Evolutionary conservation across 2,113 vertebrate species (phyloP), one percentile per base, ranked within the genome.

Genomic region (Arvicanthis niloticus): DNA sequence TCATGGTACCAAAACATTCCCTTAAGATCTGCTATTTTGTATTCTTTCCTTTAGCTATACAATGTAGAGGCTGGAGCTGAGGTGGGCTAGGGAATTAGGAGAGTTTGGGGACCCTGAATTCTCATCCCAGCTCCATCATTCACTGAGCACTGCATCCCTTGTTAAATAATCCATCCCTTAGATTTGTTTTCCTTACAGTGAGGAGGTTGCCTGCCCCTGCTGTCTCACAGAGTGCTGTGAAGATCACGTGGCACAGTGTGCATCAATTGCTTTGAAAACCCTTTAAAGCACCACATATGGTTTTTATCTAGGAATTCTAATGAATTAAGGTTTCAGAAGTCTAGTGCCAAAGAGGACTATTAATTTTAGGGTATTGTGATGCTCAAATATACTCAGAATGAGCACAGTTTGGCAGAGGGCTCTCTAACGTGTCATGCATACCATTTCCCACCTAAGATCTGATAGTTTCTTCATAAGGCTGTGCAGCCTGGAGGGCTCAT

Each of bases 231-330:
- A 31, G 37, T 91, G 40, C 91, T 62, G 62, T 84, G 62, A 90
- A 76, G 62, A 85, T 96, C 75, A 88, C 70, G 56, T 67, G 75
- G 86, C 67, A 81, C 31, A 86, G 89, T 92, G 13, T 75, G 4
- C 90, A 87, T 12, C 51, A 11, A n/a, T 65, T 96, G 48, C 78
- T 88, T 89, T 93, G 88, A 95, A 95, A 95, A 91, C 58, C 82
- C 15, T 94, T 65, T 58, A 82, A 96, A 84, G 68, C 26, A 65
- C 29, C 22, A 88, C 37, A 37, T 56, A 90, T 80, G 8, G 40
- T 68, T 70, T 89, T 89, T 42, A 34, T 58, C 65, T 70, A 91
- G 40, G 68, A 93, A 68, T 88, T 70, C 31, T 93, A 89, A 93
- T 89, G 48, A 94, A 45, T 84, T 82, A 67, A 85, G 68, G 29